Conservation (phyloP, 92 coral and sea anemone genomes). For the Phenganax stokvisi region DNA sequence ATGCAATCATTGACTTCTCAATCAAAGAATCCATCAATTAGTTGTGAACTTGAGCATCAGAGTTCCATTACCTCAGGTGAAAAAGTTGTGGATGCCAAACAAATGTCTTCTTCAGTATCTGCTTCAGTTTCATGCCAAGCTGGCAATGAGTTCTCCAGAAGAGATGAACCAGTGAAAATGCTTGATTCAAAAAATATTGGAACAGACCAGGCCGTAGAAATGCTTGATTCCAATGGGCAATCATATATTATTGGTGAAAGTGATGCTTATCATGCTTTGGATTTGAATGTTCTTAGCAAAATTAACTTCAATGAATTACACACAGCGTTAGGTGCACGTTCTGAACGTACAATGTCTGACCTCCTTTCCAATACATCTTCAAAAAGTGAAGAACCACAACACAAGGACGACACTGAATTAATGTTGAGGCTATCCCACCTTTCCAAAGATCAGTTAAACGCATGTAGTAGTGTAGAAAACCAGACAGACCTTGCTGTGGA, state of each 20-base stretch:
- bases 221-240: background rate
- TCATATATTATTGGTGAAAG: background rate
- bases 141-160: background rate
- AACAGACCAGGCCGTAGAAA: background rate
- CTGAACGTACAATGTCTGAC: background rate
- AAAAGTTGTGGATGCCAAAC: background rate
- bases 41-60: background rate
- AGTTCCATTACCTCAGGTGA: background rate
- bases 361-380: slow-evolving; percentile 1
- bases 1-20: background rate
- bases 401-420: slow-evolving; percentile 2
- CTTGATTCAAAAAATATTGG: background rate
- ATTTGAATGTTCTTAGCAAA: slow-evolving; percentile 3
- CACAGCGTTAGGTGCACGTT: background rate
- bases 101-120: background rate
- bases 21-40: background rate
- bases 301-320: slow-evolving; percentile 14
- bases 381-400: background rate
- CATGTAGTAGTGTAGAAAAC: slow-evolving; percentile 15
- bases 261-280: slow-evolving; percentile 10
- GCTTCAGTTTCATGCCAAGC: background rate
- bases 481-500: background rate
- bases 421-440: slow-evolving; percentile 24
- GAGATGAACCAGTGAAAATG: background rate
- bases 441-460: slow-evolving; percentile 29